These are phyloP conservation scores for Aphidius colemani DNA, from an alignment of 2,888 invertebrate species.

Conservation along the genomic window DNA sequence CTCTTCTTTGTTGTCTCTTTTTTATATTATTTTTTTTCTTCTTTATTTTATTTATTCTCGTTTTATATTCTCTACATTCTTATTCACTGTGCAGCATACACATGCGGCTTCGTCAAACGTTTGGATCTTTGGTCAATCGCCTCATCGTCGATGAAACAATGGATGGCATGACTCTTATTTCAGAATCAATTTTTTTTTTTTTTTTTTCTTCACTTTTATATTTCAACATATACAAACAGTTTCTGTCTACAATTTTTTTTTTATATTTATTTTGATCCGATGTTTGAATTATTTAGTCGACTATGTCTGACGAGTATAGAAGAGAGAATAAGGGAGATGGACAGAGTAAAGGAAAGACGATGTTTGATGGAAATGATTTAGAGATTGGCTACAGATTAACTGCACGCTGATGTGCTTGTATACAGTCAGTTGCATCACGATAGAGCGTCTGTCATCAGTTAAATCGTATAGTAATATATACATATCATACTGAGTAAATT, in stretches of 20 bases:
- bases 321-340: too few species aligned
- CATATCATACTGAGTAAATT: not conserved
- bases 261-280: too few species aligned
- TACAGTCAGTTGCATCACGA: conserved; percentile 19
- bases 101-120: conserved; percentile 52
- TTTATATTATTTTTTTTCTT: not conserved
- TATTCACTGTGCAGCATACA: conserved; percentile 3
- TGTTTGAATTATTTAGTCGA: too few species aligned
- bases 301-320: too few species aligned
- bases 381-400: conserved; percentile 19
- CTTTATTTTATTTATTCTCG: not conserved
- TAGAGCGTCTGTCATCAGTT: conserved; percentile 20
- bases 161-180: conserved; percentile 47
- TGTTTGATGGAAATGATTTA: conserved; percentile 16
- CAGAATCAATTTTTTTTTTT: conserved; percentile 19
- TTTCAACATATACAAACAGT: too few species aligned
- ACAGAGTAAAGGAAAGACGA: too few species aligned
- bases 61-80: not conserved
- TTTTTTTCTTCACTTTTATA: not conserved
- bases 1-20: conserved; percentile 12
- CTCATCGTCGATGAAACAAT: conserved; percentile 54
- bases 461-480: not conserved
- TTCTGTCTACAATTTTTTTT: too few species aligned
- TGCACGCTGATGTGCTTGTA: conserved; percentile 9
- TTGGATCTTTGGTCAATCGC: conserved; percentile 44